Evolutionary conservation across 1,140 invertebrate genomes (phyloP), one percentile per base, ranked within the genome.

Genomic region (Mizuhopecten yessoensis): DNA sequence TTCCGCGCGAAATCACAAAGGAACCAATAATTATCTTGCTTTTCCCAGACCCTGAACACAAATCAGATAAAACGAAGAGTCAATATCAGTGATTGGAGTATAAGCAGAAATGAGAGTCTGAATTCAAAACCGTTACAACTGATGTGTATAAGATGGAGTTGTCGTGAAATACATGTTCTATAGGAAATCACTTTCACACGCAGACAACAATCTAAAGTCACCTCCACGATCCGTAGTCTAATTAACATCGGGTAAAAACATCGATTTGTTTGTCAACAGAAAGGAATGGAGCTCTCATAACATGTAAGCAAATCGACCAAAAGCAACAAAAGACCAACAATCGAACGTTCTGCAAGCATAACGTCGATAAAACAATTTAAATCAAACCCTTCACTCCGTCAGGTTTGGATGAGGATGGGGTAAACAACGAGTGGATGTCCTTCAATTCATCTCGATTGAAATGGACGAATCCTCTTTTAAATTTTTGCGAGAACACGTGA

Each of bases 1-100:
- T 75, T 75, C 5, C n/a, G 57, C 9, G 57, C 29, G 23, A 17
- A 75, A 75, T n/a, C 9, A 75, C 57, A 75, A 75, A 75, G 57
- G 5, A 75, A 75, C 57, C 57, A n/a, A 75, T 75, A 75, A 75
- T 75, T 75, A 75, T 75, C 57, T 75, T 9, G 57, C 57, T 75
- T 17, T 7, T 29, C 57, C 29, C 57, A 75, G 57, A n/a, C 57
- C 23, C 57, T n/a, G 23, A 7, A 3, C 57, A 75, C 23, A 13
- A 39, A 39, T 39, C 36, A 5, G 57, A 75, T 75, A n/a, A 23
- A 75, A 75, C 57, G 5, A 5, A n/a, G 11, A 75, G 57, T n/a
- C 57, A n/a, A 75, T 75, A 75, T 13, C 9, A 0, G 1, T 75
- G 57, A 75, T 75, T 75, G 57, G 57, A 75, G n/a, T 75, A 75